Evolutionary conservation across 1,140 invertebrate genomes (phyloP).

Genomic region (Drosophila pandora): DNA sequence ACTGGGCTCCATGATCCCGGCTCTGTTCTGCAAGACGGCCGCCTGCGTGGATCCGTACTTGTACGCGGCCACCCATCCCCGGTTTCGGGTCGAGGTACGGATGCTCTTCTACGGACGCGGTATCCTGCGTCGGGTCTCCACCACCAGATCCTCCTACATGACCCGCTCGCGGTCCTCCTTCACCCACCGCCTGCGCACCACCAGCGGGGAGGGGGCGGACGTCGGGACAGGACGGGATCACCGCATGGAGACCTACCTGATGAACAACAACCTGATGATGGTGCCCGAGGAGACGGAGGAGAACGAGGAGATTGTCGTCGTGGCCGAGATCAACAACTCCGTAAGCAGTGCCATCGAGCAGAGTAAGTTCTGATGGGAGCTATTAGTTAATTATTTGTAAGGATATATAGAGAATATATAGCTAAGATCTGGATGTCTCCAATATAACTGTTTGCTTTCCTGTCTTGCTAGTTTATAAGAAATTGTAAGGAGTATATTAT

Average conservation of each 20-base stretch:
- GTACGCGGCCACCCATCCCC: conserved; percentile 89
- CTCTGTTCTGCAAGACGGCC: conserved; percentile 90
- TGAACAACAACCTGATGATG: conserved; percentile 76
- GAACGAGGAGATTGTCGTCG: conserved; percentile 72
- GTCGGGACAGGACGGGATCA: conserved; percentile 24
- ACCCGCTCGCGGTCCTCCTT: conserved; percentile 71
- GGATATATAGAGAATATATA: neutral
- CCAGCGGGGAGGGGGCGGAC: neutral
- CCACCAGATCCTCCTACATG: conserved; percentile 73
- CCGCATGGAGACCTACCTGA: conserved; percentile 54
- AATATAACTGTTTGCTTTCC: neutral
- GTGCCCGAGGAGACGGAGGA: conserved; percentile 77
- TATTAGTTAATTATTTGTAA: neutral
- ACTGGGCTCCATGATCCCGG: conserved; percentile 89
- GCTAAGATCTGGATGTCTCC: neutral
- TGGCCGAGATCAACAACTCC: conserved; percentile 66
- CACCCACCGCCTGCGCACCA: conserved; percentile 55
- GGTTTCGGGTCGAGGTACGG: conserved; percentile 86
- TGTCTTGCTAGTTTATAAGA: neutral
- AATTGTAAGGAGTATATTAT: no score
- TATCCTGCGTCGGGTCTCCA: conserved; percentile 57
- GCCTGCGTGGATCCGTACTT: conserved; percentile 90
- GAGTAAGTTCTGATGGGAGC: conserved; percentile 56
- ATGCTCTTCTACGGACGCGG: conserved; percentile 67
- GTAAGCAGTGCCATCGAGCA: conserved; percentile 53